Evolutionary conservation across 2,113 vertebrate genomes (phyloP).

Genomic region (Clinocottus analis): DNA sequence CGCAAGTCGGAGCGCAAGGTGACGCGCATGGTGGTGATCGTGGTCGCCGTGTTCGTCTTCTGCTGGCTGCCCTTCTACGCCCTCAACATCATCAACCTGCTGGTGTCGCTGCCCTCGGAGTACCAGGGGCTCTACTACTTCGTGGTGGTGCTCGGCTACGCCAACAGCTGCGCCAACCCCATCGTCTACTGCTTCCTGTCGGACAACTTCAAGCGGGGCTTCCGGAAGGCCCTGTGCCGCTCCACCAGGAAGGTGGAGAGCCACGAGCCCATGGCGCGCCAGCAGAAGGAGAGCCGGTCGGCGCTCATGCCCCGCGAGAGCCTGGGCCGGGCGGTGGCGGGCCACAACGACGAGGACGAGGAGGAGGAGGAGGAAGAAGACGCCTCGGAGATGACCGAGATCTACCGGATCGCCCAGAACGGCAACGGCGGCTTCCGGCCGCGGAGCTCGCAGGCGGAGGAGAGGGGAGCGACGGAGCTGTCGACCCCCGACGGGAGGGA

Average conservation of each 20-base stretch:
- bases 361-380: constrained; percentile 77
- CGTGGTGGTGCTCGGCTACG: constrained; percentile 91
- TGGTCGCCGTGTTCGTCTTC: constrained; percentile 92
- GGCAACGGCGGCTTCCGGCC: constrained; percentile 78
- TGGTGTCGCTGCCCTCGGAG: constrained; percentile 87
- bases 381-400: constrained; percentile 80
- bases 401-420: constrained; percentile 88
- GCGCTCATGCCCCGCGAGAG: constrained; percentile 83
- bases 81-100: constrained; percentile 93
- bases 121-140: constrained; percentile 91
- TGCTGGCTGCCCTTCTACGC: constrained; percentile 97
- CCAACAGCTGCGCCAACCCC: constrained; percentile 98
- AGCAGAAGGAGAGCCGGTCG: constrained; percentile 72
- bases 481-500: constrained; percentile 60
- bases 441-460: constrained; percentile 59
- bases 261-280: constrained; percentile 71
- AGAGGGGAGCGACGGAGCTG: constrained; percentile 58
- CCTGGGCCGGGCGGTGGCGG: constrained; percentile 66
- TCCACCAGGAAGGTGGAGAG: constrained; percentile 82
- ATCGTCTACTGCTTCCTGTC: constrained; percentile 95
- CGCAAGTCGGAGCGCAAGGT: constrained; percentile 91
- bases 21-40: constrained; percentile 95
- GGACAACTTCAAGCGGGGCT: constrained; percentile 96
- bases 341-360: constrained; percentile 51
- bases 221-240: constrained; percentile 92